Evolutionary conservation across 1,140 invertebrate genomes (phyloP).

Genomic region (Heliconius himera): DNA sequence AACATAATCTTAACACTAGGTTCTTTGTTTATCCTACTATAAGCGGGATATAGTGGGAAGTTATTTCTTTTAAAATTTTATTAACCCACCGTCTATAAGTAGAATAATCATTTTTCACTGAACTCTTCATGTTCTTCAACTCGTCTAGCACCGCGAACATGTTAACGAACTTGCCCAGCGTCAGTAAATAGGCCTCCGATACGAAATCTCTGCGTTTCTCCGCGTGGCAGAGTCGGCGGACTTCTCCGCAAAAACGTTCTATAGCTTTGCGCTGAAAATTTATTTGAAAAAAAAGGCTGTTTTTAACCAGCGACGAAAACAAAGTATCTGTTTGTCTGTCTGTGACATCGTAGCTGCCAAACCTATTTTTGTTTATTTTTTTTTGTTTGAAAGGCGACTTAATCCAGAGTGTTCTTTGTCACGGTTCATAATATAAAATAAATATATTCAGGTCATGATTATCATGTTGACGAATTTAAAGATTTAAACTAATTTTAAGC

Average conservation of each 20-base stretch:
- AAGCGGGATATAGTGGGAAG: not conserved
- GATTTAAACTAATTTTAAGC: too few species aligned
- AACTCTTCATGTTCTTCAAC: slow-evolving; percentile 99
- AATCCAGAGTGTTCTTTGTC: too few species aligned
- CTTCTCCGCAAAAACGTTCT: slow-evolving; percentile 97
- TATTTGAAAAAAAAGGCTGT: not conserved
- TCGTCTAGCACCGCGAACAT: slow-evolving; percentile 99
- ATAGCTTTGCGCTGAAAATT: slow-evolving; percentile 94
- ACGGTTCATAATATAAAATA: too few species aligned
- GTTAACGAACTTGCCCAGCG: slow-evolving; percentile 99
- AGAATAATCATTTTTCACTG: slow-evolving; percentile 99
- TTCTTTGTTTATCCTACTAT: not conserved
- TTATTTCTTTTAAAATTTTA: too few species aligned
- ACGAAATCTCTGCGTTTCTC: slow-evolving; percentile 99
- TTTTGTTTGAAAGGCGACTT: too few species aligned
- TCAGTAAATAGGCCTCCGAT: slow-evolving; percentile 98
- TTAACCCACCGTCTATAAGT: slow-evolving; percentile 93
- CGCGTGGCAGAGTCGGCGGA: slow-evolving; percentile 96
- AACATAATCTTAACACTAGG: not conserved
- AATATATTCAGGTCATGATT: too few species aligned
- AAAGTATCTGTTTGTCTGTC: too few species aligned
- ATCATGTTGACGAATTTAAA: too few species aligned
- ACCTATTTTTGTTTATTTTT: too few species aligned
- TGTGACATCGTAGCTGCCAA: too few species aligned
- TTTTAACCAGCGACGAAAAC: not conserved